Evolutionary conservation across 2,797 vertebrate genomes (phyloP).

Genomic region (Eurystomus glaucurus): DNA sequence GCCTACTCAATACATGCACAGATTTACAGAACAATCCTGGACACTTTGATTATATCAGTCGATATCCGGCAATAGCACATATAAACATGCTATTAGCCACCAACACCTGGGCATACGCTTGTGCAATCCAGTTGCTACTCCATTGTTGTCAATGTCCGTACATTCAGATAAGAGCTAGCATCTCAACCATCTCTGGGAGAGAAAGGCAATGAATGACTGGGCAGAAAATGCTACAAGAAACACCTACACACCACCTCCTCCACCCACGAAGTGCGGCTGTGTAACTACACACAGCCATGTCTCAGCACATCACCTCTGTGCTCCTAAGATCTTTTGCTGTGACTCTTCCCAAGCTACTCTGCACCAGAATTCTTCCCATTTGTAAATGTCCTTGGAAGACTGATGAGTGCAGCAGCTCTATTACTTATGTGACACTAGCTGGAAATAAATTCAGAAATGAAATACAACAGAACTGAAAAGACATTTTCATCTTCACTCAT

Average conservation of each 20-base stretch:
- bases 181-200: not conserved
- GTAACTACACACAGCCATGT: not conserved
- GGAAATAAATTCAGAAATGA: not conserved
- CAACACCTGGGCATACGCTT: not conserved
- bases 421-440: not conserved
- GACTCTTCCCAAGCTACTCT: not conserved
- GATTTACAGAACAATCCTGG: not conserved
- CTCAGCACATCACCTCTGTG: not conserved
- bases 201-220: accelerated
- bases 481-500: not conserved
- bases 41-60: not conserved
- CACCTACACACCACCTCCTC: not conserved
- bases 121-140: not conserved
- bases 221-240: not conserved
- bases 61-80: not conserved
- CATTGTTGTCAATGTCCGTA: not conserved
- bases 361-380: not conserved
- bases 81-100: not conserved
- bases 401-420: not conserved
- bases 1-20: accelerated
- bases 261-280: not conserved
- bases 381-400: not conserved
- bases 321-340: not conserved
- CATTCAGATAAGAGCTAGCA: accelerated
- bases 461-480: constrained; percentile 18